phyloP scores from a whole-genome alignment of 2,113 vertebrate genomes.

The Lasiurus borealis region DNA sequence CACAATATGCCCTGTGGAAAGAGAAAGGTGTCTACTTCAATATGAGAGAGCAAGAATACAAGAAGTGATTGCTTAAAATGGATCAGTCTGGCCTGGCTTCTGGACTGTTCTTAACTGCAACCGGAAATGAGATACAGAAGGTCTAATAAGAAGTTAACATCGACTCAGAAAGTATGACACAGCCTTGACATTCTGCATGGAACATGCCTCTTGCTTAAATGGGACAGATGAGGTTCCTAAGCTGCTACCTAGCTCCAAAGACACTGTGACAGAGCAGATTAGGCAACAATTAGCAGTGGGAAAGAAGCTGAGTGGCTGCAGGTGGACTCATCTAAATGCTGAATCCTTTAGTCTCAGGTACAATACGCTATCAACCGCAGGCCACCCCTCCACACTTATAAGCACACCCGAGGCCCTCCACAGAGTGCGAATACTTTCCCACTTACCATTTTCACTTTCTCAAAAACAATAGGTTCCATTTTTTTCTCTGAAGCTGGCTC shows the following conservation, averaged over 20 bases:
- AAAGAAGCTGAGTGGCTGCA: not conserved
- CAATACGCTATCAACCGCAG: too few species aligned
- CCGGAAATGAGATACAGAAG: not conserved
- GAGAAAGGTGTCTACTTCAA: slow-evolving; percentile 30
- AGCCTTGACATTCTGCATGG: not conserved
- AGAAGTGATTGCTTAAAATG: not conserved
- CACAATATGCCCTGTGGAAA: not conserved
- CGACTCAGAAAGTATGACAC: not conserved
- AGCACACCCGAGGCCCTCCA: not conserved
- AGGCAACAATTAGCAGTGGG: not conserved
- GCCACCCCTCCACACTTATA: not conserved
- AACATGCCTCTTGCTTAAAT: not conserved
- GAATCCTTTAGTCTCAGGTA: not conserved
- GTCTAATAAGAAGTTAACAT: not conserved
- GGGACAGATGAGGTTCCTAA: not conserved
- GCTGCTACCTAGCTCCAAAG: not conserved
- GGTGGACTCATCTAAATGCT: not conserved
- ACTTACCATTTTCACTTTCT: slow-evolving; percentile 98
- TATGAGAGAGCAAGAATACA: slow-evolving; percentile 21
- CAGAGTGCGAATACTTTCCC: not conserved
- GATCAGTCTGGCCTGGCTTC: not conserved
- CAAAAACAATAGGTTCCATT: slow-evolving; percentile 94
- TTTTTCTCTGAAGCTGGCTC: slow-evolving; percentile 90
- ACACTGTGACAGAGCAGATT: not conserved
- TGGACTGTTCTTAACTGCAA: slow-evolving; percentile 3